Evolutionary conservation across 2,113 vertebrate genomes (phyloP).

Genomic region (Kryptolebias marmoratus): DNA sequence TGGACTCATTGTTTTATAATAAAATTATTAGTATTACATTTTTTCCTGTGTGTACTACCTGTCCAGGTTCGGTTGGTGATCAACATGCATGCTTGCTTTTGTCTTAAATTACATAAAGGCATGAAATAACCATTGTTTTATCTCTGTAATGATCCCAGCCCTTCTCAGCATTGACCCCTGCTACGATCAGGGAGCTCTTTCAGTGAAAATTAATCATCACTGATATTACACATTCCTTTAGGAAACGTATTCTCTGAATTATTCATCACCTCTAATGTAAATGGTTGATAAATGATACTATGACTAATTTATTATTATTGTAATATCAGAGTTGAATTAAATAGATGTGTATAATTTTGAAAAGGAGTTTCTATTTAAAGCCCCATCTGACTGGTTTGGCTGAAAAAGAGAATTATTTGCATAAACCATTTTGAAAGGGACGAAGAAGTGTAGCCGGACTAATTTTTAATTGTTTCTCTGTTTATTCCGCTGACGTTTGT

Average conservation of each 20-base stretch:
- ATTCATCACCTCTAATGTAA: constrained; percentile 78
- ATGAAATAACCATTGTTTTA: constrained; percentile 37
- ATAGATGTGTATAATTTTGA: constrained; percentile 68
- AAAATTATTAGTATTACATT: too few species aligned
- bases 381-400: constrained; percentile 28
- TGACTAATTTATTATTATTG: constrained; percentile 80
- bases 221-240: constrained; percentile 71
- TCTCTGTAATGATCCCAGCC: constrained; percentile 35
- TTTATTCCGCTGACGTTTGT: constrained; percentile 22
- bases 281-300: constrained; percentile 78
- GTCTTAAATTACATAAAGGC: constrained; percentile 9
- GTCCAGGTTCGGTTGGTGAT: background rate
- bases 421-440: constrained; percentile 60
- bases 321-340: constrained; percentile 77
- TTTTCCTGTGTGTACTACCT: background rate
- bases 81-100: background rate
- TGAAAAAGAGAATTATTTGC: constrained; percentile 36
- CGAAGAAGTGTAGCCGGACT: constrained; percentile 26
- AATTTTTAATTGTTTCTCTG: constrained; percentile 36
- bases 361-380: constrained; percentile 63
- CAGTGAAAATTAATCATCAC: constrained; percentile 57
- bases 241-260: constrained; percentile 77
- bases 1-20: too few species aligned
- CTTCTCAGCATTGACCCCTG: constrained; percentile 3
- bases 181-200: constrained; percentile 12